phyloP scores from a whole-genome alignment of 2,888 invertebrate genomes.

The Griposia aprilina region DNA sequence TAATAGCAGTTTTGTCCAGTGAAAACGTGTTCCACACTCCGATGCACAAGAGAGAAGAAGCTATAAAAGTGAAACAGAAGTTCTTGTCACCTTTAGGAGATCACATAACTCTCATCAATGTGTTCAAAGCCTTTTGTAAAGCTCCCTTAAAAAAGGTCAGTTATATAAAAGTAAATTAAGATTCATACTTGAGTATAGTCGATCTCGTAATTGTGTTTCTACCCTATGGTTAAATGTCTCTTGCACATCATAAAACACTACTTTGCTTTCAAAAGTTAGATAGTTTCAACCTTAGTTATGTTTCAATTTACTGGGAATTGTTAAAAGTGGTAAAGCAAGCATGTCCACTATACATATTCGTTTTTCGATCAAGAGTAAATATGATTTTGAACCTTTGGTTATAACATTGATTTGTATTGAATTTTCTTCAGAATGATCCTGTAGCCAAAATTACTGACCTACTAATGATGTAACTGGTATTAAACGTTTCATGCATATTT shows the following conservation, averaged over 20 bases:
- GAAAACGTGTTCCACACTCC: constrained; percentile 96
- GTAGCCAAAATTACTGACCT: neutral
- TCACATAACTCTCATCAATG: constrained; percentile 97
- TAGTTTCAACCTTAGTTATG: neutral
- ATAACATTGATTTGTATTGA: neutral
- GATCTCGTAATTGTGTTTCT: neutral
- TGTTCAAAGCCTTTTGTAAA: constrained; percentile 94
- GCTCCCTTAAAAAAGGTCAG: constrained; percentile 92
- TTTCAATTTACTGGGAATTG: neutral
- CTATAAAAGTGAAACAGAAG: constrained; percentile 93
- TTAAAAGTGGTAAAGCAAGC: neutral
- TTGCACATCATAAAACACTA: neutral
- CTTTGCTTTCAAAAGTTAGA: neutral
- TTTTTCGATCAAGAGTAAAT: neutral
- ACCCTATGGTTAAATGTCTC: neutral
- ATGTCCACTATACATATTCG: neutral
- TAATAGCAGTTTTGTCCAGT: constrained; percentile 96
- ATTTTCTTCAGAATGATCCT: neutral
- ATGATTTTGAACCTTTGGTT: neutral
- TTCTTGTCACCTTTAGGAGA: constrained; percentile 97
- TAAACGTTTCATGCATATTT: neutral
- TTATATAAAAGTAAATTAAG: constrained; percentile 9
- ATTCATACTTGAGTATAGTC: neutral
- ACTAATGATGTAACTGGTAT: neutral
- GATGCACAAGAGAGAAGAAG: constrained; percentile 94